Percentiles rank a stretch among this genome's conserved stretches.
Conservation (phyloP, 1,140 invertebrate genomes). For the Anastatus disparis region DNA sequence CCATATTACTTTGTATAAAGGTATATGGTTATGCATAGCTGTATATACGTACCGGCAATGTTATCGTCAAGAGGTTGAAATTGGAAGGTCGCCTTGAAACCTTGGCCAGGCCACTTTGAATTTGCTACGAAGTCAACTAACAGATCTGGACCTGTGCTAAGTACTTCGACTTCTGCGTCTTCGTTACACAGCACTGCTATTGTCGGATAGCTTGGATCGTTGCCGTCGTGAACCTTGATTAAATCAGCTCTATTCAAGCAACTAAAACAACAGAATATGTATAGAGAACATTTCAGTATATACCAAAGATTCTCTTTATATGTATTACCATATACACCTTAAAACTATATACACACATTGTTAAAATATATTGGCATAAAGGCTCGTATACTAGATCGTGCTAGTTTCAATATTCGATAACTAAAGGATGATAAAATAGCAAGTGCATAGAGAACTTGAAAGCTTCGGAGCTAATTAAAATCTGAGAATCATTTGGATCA, state of each 20-base stretch:
- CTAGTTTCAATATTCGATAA: not conserved
- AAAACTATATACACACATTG: too few species aligned
- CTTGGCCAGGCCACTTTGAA: conserved; percentile 82
- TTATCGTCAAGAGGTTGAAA: conserved; percentile 75
- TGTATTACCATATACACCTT: too few species aligned
- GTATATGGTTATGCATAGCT: too few species aligned
- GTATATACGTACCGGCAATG: conserved; percentile 12
- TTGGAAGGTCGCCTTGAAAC: conserved; percentile 85
- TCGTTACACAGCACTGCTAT: conserved; percentile 86
- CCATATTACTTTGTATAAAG: too few species aligned
- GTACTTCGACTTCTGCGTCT: conserved; percentile 78
- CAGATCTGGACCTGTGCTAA: conserved; percentile 83
- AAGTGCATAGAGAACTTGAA: too few species aligned
- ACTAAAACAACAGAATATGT: conserved; percentile 67
- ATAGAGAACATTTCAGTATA: too few species aligned
- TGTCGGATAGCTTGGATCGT: conserved; percentile 72
- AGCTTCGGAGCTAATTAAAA: conserved; percentile 1
- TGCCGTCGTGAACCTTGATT: conserved; percentile 83
- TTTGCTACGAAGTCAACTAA: conserved; percentile 85
- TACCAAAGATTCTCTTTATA: too few species aligned
- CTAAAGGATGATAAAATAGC: not conserved
- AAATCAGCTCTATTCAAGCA: conserved; percentile 84
- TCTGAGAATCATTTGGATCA: conserved; percentile 8
- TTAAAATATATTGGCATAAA: too few species aligned
- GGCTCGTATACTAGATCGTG: too few species aligned